phyloP scores from a whole-genome alignment of 2,888 invertebrate species.

The Hyalella azteca region DNA sequence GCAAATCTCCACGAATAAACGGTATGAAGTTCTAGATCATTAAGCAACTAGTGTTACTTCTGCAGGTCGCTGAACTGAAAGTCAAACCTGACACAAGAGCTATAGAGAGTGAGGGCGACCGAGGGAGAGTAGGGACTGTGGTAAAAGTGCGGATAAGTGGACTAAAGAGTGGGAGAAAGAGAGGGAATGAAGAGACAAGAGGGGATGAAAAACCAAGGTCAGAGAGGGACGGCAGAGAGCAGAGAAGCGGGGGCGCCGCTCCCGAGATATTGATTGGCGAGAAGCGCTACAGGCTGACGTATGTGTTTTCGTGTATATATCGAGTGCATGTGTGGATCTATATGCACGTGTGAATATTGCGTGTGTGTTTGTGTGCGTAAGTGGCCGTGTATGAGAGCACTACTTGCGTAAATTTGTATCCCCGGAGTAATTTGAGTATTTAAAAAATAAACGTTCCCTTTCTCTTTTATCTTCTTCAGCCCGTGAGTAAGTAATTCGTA shows the following conservation, averaged over 20 bases:
- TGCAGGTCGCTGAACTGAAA: not conserved
- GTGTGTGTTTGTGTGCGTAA: too few relatives aligned
- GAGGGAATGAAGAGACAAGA: too few relatives aligned
- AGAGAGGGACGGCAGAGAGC: constrained; percentile 7
- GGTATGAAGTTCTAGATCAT: not conserved
- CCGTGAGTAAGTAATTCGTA: too few relatives aligned
- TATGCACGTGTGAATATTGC: too few relatives aligned
- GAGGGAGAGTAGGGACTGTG: not conserved
- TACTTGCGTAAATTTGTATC: too few relatives aligned
- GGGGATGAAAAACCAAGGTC: not conserved
- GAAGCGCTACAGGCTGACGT: constrained; percentile 18
- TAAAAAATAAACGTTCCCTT: too few relatives aligned
- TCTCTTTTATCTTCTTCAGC: too few relatives aligned
- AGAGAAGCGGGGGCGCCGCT: not conserved
- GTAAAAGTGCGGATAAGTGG: not conserved
- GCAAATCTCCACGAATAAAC: not conserved
- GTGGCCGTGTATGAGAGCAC: too few relatives aligned
- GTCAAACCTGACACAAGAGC: not conserved
- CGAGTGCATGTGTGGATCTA: too few relatives aligned
- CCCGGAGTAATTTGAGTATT: too few relatives aligned
- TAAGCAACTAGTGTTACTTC: not conserved
- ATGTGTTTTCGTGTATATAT: too few relatives aligned
- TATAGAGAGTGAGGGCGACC: not conserved
- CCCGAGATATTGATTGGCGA: constrained; percentile 22
- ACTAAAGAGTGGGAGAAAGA: not conserved